phyloP scores from a whole-genome alignment of 2,888 invertebrate genomes.

The Brenthis ino region DNA sequence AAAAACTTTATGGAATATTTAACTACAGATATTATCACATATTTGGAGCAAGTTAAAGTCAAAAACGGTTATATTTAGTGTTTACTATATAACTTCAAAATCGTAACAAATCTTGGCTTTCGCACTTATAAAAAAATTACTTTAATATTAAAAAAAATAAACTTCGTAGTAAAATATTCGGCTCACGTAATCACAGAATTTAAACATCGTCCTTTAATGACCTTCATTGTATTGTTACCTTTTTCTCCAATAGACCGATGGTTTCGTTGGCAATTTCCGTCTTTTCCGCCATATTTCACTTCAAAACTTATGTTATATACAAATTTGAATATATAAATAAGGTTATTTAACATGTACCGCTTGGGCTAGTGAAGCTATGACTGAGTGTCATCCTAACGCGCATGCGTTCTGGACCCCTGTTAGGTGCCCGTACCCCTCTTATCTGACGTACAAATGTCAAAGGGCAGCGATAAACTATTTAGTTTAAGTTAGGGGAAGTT shows the following conservation, averaged over 20 bases:
- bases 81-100: no score
- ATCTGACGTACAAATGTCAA: constrained; percentile 15
- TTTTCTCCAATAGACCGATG: constrained; percentile 67
- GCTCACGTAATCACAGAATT: constrained; percentile 8
- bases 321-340: constrained; percentile 26
- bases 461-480: not conserved
- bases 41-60: no score
- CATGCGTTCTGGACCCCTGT: constrained; percentile 38
- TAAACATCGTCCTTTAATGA: constrained; percentile 46
- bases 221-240: constrained; percentile 74
- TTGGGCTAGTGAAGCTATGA: constrained; percentile 29
- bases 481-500: constrained; percentile 5
- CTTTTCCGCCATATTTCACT: constrained; percentile 58
- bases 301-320: constrained; percentile 17
- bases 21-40: no score
- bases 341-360: constrained; percentile 19
- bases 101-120: constrained; percentile 1
- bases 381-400: constrained; percentile 36
- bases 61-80: no score
- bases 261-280: constrained; percentile 56
- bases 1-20: no score
- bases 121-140: not conserved
- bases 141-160: not conserved
- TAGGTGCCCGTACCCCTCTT: constrained; percentile 10
- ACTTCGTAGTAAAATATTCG: not conserved